Conservation (phyloP, 2,113 vertebrate species). For the Antidorcas marsupialis region DNA sequence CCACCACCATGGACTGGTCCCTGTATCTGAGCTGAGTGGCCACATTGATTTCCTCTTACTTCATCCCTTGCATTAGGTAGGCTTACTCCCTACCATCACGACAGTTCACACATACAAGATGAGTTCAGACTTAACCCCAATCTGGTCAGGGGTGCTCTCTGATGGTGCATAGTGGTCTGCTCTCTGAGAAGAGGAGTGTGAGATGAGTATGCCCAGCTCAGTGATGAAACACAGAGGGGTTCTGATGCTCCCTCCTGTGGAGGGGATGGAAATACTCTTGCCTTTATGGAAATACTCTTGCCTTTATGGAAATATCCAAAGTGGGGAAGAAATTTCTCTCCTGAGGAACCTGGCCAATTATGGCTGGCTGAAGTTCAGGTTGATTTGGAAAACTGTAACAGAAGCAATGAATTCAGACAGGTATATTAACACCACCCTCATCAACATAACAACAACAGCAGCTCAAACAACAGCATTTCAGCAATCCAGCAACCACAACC, state of each 20-base stretch:
- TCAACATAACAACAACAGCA: not conserved
- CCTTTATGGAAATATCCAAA: not conserved
- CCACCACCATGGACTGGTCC: not conserved
- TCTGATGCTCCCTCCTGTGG: not conserved
- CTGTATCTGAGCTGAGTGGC: too few species aligned
- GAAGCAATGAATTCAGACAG: not conserved
- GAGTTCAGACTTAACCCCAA: not conserved
- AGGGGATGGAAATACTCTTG: not conserved
- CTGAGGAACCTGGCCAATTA: not conserved
- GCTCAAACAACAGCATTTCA: not conserved
- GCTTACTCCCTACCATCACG: not conserved
- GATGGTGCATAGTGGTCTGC: too few species aligned
- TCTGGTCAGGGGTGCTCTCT: not conserved
- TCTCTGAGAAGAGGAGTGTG: not conserved
- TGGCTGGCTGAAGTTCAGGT: not conserved
- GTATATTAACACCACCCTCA: not conserved
- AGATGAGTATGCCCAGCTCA: too few species aligned
- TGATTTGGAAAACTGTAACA: not conserved
- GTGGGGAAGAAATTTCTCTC: not conserved
- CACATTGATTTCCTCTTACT: not conserved
- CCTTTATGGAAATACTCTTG: not conserved
- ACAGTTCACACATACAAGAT: not conserved
- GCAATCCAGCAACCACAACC: accelerated
- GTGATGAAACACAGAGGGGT: not conserved
- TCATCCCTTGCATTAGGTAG: accelerated